Conservation (phyloP, 37 sponge, comb jelly and placozoan genomes). For the Cladorhizidae sp. region DNA sequence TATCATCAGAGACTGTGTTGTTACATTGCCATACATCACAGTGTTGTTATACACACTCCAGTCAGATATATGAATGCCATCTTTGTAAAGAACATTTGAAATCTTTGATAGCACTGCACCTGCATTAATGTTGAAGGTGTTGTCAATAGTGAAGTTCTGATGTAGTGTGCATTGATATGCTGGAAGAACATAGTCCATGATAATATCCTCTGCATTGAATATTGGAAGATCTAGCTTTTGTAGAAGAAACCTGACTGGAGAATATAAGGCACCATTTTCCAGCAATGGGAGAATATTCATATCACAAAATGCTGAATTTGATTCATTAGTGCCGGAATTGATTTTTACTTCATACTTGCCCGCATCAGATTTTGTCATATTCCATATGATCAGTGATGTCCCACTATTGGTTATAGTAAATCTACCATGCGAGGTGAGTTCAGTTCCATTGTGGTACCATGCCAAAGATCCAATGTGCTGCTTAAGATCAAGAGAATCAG, state of each 20-base stretch:
- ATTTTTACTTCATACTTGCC: conserved; percentile 3
- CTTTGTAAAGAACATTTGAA: no score
- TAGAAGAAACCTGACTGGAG: background rate
- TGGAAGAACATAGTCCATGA: background rate
- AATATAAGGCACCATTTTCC: background rate
- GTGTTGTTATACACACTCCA: background rate
- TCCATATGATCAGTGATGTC: background rate
- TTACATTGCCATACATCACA: background rate
- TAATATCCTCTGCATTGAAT: background rate
- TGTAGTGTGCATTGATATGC: background rate
- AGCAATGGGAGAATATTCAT: background rate
- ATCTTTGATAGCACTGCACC: no score
- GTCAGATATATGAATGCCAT: background rate
- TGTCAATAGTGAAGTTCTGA: background rate
- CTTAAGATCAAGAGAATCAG: background rate
- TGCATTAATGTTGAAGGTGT: background rate
- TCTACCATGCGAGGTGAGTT: background rate
- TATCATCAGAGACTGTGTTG: background rate
- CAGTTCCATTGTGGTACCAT: conserved; percentile 1
- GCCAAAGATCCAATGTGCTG: background rate
- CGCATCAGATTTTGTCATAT: background rate
- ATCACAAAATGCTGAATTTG: background rate
- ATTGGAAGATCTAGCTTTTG: background rate
- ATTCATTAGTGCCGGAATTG: background rate
- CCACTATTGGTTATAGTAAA: background rate